Evolutionary conservation across 2,797 vertebrate genomes (phyloP).

Genomic region (Micropoecilia bifurca): DNA sequence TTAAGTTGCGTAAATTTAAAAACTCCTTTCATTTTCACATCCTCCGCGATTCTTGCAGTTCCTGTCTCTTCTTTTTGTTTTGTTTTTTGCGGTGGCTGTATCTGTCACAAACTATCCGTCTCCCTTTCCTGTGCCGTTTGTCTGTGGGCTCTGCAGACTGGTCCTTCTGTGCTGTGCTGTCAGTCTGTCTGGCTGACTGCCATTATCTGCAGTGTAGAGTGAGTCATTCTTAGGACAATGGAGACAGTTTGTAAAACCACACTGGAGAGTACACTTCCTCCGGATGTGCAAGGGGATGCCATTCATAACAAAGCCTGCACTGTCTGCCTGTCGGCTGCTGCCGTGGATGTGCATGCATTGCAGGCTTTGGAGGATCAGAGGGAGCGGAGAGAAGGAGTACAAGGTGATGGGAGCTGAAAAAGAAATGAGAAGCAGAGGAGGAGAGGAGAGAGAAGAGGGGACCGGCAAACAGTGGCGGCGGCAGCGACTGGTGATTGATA

Average conservation of each 20-base stretch:
- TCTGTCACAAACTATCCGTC: conserved; percentile 66
- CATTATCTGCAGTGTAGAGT: conserved; percentile 76
- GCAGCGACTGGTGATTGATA: conserved; percentile 82
- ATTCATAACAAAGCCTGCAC: conserved; percentile 81
- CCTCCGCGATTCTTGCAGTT: conserved; percentile 25
- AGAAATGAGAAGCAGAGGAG: conserved; percentile 28
- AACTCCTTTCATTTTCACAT: conserved; percentile 9
- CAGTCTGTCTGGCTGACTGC: conserved; percentile 67
- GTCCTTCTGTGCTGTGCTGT: conserved; percentile 67
- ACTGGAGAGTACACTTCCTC: conserved; percentile 81
- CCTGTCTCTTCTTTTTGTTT: conserved; percentile 16
- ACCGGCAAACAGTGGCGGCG: conserved; percentile 69
- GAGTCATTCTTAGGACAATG: conserved; percentile 82
- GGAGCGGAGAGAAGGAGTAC: conserved; percentile 28
- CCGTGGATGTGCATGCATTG: conserved; percentile 45
- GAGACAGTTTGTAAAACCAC: conserved; percentile 83
- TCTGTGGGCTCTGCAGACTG: conserved; percentile 67
- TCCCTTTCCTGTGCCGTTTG: conserved; percentile 50
- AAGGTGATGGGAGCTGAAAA: conserved; percentile 35
- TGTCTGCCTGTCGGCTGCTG: conserved; percentile 74
- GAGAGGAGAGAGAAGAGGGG: conserved; percentile 57
- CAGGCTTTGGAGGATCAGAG: conserved; percentile 45
- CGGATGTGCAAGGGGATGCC: conserved; percentile 82
- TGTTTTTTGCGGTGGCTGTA: conserved; percentile 24
- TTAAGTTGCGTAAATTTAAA: conserved; percentile 1